Evolutionary conservation across 2,888 invertebrate genomes (phyloP).

Genomic region (Perizoma affinitatum): DNA sequence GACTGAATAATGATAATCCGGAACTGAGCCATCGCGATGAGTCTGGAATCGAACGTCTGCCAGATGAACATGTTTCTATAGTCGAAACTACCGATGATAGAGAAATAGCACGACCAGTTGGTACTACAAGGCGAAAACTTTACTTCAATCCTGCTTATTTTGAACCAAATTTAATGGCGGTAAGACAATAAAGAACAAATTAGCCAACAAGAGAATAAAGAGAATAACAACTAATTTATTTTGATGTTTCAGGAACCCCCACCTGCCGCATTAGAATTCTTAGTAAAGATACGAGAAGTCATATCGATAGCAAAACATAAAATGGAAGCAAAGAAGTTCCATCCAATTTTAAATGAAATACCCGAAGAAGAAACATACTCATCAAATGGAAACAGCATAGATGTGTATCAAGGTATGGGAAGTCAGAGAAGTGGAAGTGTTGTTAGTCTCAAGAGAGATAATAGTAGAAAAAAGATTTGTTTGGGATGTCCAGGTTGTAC

Average conservation of each 20-base stretch:
- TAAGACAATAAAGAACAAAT: slow-evolving; percentile 66
- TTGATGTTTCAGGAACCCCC: slow-evolving; percentile 90
- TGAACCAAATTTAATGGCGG: slow-evolving; percentile 92
- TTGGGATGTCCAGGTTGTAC: slow-evolving; percentile 88
- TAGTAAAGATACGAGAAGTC: slow-evolving; percentile 94
- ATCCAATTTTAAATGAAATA: slow-evolving; percentile 90
- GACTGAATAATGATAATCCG: slow-evolving; percentile 57
- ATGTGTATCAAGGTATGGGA: slow-evolving; percentile 71
- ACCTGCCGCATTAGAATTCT: slow-evolving; percentile 94
- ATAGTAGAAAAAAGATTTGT: slow-evolving; percentile 84
- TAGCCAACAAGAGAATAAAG: not conserved
- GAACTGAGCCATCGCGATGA: slow-evolving; percentile 79
- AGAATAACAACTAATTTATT: not conserved
- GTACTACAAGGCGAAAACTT: slow-evolving; percentile 89
- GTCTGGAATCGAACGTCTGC: slow-evolving; percentile 87
- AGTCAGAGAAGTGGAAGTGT: slow-evolving; percentile 83
- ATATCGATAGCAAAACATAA: slow-evolving; percentile 95
- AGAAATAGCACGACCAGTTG: slow-evolving; percentile 87
- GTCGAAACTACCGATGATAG: slow-evolving; percentile 91
- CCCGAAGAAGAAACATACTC: slow-evolving; percentile 89
- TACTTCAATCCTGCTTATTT: slow-evolving; percentile 97
- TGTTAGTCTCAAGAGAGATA: slow-evolving; percentile 85
- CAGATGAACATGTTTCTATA: slow-evolving; percentile 93
- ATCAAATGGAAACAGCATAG: slow-evolving; percentile 77
- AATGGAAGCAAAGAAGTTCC: slow-evolving; percentile 91